These are phyloP conservation scores for Himalopsyche anomala DNA, from an alignment of 2,888 invertebrate genomes.

Conservation along the genomic window DNA sequence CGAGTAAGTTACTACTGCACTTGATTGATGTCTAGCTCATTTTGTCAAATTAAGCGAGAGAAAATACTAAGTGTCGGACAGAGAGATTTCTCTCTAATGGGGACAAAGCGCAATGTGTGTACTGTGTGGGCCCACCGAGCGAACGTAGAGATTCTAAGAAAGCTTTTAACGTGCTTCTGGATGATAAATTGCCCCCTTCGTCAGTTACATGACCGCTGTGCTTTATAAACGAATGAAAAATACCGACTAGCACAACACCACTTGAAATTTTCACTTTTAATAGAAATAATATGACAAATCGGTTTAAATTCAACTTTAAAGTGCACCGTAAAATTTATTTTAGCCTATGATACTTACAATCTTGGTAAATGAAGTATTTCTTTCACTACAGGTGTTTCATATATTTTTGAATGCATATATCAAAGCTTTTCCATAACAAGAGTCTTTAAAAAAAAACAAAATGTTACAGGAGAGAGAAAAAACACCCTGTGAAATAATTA, in stretches of 20 bases:
- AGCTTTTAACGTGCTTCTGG: background rate
- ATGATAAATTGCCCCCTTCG: background rate
- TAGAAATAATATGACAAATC: background rate
- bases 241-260: background rate
- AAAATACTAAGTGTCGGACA: constrained; percentile 16
- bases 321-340: background rate
- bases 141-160: constrained; percentile 6
- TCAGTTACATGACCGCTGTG: constrained; percentile 8
- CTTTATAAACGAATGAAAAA: constrained; percentile 21
- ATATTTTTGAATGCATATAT: too few species aligned
- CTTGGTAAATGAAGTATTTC: too few species aligned
- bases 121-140: background rate
- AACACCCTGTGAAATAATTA: too few species aligned
- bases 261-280: background rate
- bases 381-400: too few species aligned
- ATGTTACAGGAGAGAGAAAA: too few species aligned
- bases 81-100: constrained; percentile 1
- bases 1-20: background rate
- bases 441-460: too few species aligned
- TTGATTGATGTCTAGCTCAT: constrained; percentile 26
- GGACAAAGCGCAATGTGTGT: constrained; percentile 14
- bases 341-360: background rate
- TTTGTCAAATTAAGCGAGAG: constrained; percentile 25
- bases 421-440: too few species aligned
- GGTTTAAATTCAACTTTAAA: background rate